Evolutionary conservation across 1,140 invertebrate genomes (phyloP), one percentile per base, ranked within the genome.

Genomic region (Helicorthomorpha holstii): DNA sequence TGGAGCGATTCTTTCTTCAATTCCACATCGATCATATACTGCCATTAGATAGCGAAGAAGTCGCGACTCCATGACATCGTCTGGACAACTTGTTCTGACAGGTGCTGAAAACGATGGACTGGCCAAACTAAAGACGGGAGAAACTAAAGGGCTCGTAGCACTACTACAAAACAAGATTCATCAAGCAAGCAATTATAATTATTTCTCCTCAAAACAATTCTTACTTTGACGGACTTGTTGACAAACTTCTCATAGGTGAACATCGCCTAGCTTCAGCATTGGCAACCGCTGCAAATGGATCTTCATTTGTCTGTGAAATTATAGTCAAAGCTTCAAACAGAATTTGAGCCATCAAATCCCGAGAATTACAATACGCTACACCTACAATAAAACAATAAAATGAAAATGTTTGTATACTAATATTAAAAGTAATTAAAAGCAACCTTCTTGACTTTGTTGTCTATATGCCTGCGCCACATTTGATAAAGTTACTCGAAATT

Each of bases 121-220:
- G 10, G 25, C 2, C 2, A 52, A 3, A 3, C 51, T 44, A 21
- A 27, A n/a, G 19, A 52, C 25, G 4, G 51, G 51, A 3, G 51
- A 52, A 3, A 34, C 45, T 19, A 52, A 43, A 3, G 51, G 51
- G 47, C 51, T 52, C 3, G 51, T 43, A 38, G 26, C 41, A n/a
- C 21, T 23, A 42, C 43, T 45, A 23, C 12, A 25, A 22, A 25
- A 22, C 66, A 48, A 72, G 72, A 52, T 78, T 74, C 49, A 66
- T 67, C 23, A 72, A 64, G 55, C 75, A 71, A 34, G 29, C 7
- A 34, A 53, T 74, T 77, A 75, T 78, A 82, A 1, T 79, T 51
- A 25, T 23, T 25, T 22, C 34, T 51, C 34, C 34, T 23, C 41
- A n/a, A 41, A 16, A 25, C 41, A 19, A n/a, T 16, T 21, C 27